These are phyloP conservation scores for Platalea minor DNA, from an alignment of 2,797 vertebrate species.

Conservation along the genomic window DNA sequence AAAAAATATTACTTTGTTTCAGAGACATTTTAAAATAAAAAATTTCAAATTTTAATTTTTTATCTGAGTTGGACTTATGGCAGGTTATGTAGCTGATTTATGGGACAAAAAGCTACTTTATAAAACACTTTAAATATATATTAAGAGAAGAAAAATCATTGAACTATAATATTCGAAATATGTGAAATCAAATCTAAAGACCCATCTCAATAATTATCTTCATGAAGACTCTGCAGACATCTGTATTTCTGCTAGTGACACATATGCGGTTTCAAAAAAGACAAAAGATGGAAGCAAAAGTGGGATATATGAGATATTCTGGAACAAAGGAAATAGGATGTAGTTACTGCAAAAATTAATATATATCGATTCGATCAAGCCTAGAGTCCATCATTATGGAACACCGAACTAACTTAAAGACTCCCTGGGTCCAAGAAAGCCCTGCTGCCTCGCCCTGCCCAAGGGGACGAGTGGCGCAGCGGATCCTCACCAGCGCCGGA, in stretches of 20 bases:
- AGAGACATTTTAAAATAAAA: background rate
- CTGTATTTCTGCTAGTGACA: background rate
- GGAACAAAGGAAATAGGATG: background rate
- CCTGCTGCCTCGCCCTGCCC: background rate
- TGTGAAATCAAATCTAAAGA: background rate
- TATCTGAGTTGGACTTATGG: background rate
- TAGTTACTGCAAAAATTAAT: background rate
- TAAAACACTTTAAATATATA: background rate
- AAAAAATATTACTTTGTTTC: background rate
- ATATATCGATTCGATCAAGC: background rate
- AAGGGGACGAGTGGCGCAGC: rapidly evolving
- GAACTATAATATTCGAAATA: background rate
- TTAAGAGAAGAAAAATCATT: background rate
- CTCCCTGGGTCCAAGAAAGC: no score
- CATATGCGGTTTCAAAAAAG: background rate
- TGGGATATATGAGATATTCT: background rate
- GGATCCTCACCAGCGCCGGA: background rate
- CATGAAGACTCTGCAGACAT: background rate
- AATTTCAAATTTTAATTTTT: background rate
- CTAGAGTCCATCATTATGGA: background rate
- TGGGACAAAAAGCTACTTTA: background rate
- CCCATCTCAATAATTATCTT: background rate
- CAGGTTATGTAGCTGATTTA: background rate
- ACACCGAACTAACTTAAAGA: background rate
- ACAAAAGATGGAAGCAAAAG: background rate